Base-by-base conservation (phyloP, 2,888 invertebrate species). In the Orthosia cruda region DNA sequence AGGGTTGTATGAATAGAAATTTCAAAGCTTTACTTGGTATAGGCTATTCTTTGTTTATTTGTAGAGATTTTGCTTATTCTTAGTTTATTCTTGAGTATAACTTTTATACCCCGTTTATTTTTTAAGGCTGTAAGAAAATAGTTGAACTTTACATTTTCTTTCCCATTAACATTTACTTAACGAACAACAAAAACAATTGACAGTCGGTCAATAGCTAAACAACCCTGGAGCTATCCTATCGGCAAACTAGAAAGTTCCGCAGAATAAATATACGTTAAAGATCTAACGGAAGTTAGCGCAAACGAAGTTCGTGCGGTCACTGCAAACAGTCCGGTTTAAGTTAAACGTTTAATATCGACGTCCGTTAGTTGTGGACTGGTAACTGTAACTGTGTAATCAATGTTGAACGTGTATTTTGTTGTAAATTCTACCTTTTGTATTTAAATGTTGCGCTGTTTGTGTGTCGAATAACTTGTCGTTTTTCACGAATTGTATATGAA, bases 251-350 rank as follows among this genome's bases (percentile, higher is more conserved):
- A 54, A 55, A 82, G 70, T 70, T 80, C 50, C 16, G 66, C 72
- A 58, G 50, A 82, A 74, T 73, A 81, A 84, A 84, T 73, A 84
- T 20, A 71, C 71, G 64, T 55, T 69, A 54, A 74, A 85, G 69
- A 82, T 82, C 61, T 64, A 40, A 62, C 32, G 1, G 26, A 63
- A 71, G 66, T 70, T 61, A 73, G 71, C 55, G 66, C 71, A 67
- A 76, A 67, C 61, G 52, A 71, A 84, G 73, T 74, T 59, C 50
- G 52, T 73, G 71, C 59, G 69, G 85, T 67, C 71, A 80, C 45
- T 66, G 80, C 62, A 74, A 82, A 82, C 71, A 82, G 40, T 71
- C 54, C 47, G 12, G 47, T 64, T 69, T 57, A 57, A 73, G 62
- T 71, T 61, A 50, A 63, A 40, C 72, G 62, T 75, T 75, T 84